These are phyloP conservation scores for Corvus hawaiiensis DNA, from an alignment of 2,113 vertebrate genomes.

Conservation along the genomic window DNA sequence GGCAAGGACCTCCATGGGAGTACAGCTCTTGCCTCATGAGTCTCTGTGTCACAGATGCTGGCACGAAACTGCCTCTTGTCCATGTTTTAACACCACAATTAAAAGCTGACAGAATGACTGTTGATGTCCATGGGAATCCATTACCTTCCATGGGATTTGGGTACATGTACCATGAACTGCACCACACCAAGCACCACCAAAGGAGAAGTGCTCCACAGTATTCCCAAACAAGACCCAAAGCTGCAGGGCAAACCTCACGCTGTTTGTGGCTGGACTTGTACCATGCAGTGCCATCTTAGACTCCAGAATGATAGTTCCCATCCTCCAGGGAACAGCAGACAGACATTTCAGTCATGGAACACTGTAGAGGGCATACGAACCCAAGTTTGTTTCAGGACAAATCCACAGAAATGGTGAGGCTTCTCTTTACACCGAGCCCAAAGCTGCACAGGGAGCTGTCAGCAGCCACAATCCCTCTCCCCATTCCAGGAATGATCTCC, in stretches of 20 bases:
- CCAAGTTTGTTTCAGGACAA: conserved; percentile 26
- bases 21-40: background rate
- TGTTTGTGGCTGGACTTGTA: background rate
- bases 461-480: background rate
- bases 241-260: background rate
- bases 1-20: background rate
- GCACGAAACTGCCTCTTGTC: background rate
- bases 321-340: background rate
- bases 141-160: background rate
- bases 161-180: rapidly evolving
- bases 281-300: background rate
- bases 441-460: background rate
- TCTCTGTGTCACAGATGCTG: rapidly evolving
- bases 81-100: background rate
- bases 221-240: background rate
- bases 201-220: background rate
- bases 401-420: background rate
- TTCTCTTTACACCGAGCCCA: rapidly evolving
- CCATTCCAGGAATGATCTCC: background rate
- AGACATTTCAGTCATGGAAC: conserved; percentile 3
- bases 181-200: background rate
- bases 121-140: background rate
- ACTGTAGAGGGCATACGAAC: background rate
- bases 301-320: background rate
- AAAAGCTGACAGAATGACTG: background rate